Base-by-base conservation (phyloP, 2,797 vertebrate species). In the Xenopus petersii region DNA sequence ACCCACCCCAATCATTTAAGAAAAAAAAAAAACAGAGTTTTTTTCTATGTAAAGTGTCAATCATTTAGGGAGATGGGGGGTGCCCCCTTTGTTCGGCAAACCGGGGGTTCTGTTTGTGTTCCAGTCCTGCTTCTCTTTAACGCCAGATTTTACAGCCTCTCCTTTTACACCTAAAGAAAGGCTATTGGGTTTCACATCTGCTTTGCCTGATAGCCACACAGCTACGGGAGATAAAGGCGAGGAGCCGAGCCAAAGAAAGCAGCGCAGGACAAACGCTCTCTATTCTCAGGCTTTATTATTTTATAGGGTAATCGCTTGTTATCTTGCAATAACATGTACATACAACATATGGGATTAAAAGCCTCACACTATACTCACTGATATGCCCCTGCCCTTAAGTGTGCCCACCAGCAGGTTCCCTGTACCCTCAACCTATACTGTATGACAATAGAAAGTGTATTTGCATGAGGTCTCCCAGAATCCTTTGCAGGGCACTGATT, bases 311-410 rank as follows among this genome's bases (percentile, higher is more conserved):
- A 77, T 77, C 75, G 62, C 54, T 58, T 30, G 33, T 77, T 73
- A 77, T 77, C 75, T 68, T 51, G 64, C 21, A 55, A 77, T 68
- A 73, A 77, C 75, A 77, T 30, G 59, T 59, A 62, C 36, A 12
- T 67, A 66, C 75, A 73, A 77, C 75, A 77, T 67, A 71, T 77
- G 75, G 75, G 75, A 77, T 77, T 77, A 73, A 67, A 68, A 73
- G 75, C 64, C 69, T 76, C 69, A 46, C 75, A 56, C 70, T 72
- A 67, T 17, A 69, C 63, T 3, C 11, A 36, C 60, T 58, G 70
- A 77, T 77, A 69, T 11, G 64, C 15, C 26, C 16, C 11, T 58
- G 51, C 26, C 16, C 54, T 55, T 55, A 30, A 60, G 16, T 56
- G 54, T 56, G 54, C 8, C 9, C 48, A 60, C 15, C 12, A 10